Conservation (phyloP, 2,888 invertebrate genomes). For the Leptura quadrifasciata region DNA sequence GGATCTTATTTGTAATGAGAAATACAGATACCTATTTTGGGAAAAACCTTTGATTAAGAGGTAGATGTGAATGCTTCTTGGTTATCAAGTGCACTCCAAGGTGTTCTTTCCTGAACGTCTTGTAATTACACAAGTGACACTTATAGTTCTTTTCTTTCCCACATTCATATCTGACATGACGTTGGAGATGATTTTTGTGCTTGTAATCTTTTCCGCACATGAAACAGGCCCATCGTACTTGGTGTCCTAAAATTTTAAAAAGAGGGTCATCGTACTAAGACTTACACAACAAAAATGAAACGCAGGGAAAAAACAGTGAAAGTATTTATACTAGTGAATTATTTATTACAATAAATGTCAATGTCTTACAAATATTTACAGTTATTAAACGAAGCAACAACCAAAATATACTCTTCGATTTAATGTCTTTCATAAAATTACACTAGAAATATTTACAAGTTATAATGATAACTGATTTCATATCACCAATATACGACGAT, state of each 20-base stretch:
- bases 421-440: too few relatives aligned
- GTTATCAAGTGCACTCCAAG: constrained; percentile 17
- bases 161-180: constrained; percentile 75
- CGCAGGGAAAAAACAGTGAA: background rate
- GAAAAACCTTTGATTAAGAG: too few relatives aligned
- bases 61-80: constrained; percentile 19
- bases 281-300: background rate
- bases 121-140: constrained; percentile 38
- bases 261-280: background rate
- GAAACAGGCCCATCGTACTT: constrained; percentile 7
- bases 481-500: too few relatives aligned
- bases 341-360: too few relatives aligned
- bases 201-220: constrained; percentile 33
- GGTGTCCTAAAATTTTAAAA: constrained; percentile 9
- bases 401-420: background rate
- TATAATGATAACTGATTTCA: too few relatives aligned
- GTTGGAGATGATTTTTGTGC: constrained; percentile 40
- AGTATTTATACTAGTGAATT: too few relatives aligned
- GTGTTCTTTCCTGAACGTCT: constrained; percentile 14
- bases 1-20: too few relatives aligned
- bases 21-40: too few relatives aligned
- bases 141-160: constrained; percentile 74
- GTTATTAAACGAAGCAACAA: background rate
- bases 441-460: too few relatives aligned
- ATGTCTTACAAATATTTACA: too few relatives aligned